A percentile compares a stretch with the other conserved stretches of the same genome.
phyloP scores from a whole-genome alignment of 2,888 invertebrate genomes.

The Nephrotoma appendiculata region DNA sequence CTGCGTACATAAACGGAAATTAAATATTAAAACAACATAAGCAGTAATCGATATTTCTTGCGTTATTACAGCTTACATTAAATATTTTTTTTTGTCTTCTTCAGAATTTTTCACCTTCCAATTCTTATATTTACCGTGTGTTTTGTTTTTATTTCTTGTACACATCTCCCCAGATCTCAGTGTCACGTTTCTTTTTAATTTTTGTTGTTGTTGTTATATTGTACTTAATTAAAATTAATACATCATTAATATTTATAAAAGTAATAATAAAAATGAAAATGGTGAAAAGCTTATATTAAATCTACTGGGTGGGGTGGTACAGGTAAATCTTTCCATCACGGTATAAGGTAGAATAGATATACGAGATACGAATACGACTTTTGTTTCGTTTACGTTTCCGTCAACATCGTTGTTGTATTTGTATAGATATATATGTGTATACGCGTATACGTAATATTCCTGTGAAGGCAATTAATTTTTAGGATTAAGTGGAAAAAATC shows the following conservation, averaged over 20 bases:
- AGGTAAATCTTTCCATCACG: background rate
- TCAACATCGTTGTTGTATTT: background rate
- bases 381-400: background rate
- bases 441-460: background rate
- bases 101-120: background rate
- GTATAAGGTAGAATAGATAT: background rate
- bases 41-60: background rate
- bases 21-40: background rate
- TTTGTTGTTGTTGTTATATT: background rate
- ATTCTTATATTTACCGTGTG: background rate
- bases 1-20: background rate
- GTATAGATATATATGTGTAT: too few relatives aligned
- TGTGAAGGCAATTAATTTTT: background rate
- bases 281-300: background rate
- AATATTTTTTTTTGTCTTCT: background rate
- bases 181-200: background rate
- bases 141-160: background rate
- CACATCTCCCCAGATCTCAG: background rate
- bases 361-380: background rate
- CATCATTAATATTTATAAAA: background rate
- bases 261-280: background rate
- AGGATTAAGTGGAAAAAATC: background rate
- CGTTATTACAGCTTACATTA: background rate
- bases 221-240: background rate
- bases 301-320: background rate